Conservation (phyloP, 2,888 invertebrate genomes). For the Lasiommata megera region DNA sequence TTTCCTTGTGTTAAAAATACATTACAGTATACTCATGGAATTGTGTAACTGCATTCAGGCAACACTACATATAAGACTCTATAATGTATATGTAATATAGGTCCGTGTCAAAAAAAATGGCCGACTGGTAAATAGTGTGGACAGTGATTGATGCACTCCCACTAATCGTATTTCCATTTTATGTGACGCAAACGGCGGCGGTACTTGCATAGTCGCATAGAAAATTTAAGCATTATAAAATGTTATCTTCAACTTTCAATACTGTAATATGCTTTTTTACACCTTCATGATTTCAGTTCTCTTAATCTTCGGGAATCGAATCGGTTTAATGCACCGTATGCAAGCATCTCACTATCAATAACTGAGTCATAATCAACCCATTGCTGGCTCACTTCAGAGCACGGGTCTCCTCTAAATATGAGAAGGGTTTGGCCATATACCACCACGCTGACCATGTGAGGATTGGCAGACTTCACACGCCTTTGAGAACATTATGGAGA, state of each 20-base stretch:
- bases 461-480: too few relatives aligned
- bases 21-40: background rate
- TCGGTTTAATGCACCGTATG: background rate
- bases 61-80: constrained; percentile 23
- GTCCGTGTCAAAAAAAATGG: constrained; percentile 21
- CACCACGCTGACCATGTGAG: too few relatives aligned
- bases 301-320: too few relatives aligned
- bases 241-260: background rate
- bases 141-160: constrained; percentile 67
- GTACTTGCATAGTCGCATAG: background rate
- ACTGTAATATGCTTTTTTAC: background rate
- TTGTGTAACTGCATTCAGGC: background rate
- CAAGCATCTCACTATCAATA: too few relatives aligned
- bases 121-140: constrained; percentile 45
- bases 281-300: too few relatives aligned
- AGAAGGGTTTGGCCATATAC: too few relatives aligned
- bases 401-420: too few relatives aligned
- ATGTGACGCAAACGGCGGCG: constrained; percentile 1
- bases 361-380: too few relatives aligned
- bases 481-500: too few relatives aligned
- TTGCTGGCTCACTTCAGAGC: too few relatives aligned
- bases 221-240: background rate
- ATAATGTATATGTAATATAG: too few relatives aligned
- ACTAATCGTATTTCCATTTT: constrained; percentile 22
- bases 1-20: too few relatives aligned